Conservation (phyloP, 2,797 vertebrate species). For the Euphonia xanthogaster region DNA sequence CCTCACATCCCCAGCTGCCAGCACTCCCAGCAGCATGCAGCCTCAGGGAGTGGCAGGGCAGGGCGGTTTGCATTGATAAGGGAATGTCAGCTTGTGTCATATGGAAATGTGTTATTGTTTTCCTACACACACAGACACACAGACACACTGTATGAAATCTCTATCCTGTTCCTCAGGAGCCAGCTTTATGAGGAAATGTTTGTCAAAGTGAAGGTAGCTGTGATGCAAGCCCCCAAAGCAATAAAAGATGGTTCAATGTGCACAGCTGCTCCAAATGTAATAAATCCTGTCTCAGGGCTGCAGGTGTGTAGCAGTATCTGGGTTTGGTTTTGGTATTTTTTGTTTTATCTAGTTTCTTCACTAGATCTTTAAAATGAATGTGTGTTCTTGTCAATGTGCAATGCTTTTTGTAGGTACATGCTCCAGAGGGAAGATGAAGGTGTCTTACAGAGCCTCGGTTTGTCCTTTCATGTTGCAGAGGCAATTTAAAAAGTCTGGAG, state of each 20-base stretch:
- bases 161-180: background rate
- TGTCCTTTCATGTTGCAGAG: background rate
- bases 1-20: background rate
- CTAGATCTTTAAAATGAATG: background rate
- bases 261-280: background rate
- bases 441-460: background rate
- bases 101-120: background rate
- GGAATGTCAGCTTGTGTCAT: background rate
- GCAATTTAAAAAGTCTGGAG: background rate
- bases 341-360: background rate
- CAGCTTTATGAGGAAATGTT: background rate
- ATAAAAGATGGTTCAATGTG: background rate
- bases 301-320: background rate
- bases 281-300: background rate
- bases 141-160: background rate
- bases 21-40: background rate
- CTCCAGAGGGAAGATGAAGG: background rate
- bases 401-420: background rate
- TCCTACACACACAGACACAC: rapidly evolving
- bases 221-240: background rate
- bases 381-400: rapidly evolving
- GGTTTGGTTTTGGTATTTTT: background rate
- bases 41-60: background rate
- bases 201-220: background rate
- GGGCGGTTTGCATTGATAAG: background rate